phyloP scores from a whole-genome alignment of 2,797 vertebrate genomes.

The Sebastes vulpes region DNA sequence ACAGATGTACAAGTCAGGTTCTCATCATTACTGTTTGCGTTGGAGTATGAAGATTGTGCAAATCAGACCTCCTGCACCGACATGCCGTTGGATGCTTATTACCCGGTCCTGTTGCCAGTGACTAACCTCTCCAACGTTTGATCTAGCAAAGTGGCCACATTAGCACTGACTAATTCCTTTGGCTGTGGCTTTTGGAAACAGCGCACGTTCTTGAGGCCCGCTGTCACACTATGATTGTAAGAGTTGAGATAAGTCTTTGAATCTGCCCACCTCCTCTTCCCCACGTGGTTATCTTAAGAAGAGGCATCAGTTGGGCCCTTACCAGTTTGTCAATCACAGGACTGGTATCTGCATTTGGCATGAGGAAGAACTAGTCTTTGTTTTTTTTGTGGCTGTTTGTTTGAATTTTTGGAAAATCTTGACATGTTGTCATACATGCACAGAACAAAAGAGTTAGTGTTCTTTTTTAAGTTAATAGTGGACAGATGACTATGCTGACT shows the following conservation, averaged over 20 bases:
- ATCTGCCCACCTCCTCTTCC: not conserved
- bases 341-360: not conserved
- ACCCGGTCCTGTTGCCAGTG: constrained; percentile 67
- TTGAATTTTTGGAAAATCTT: not conserved
- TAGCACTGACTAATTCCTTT: constrained; percentile 85
- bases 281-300: constrained; percentile 14
- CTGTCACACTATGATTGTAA: constrained; percentile 71
- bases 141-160: constrained; percentile 84
- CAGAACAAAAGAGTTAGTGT: not conserved
- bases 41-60: constrained; percentile 79
- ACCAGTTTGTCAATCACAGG: constrained; percentile 23
- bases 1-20: constrained; percentile 84
- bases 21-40: constrained; percentile 81
- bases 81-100: constrained; percentile 77
- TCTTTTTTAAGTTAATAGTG: not conserved
- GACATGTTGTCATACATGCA: constrained; percentile 2
- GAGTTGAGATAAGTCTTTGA: constrained; percentile 48
- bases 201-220: constrained; percentile 62
- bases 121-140: constrained; percentile 79
- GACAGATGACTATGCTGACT: not conserved
- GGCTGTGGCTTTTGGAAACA: constrained; percentile 76
- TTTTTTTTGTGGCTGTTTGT: constrained; percentile 12
- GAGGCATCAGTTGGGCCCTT: constrained; percentile 26
- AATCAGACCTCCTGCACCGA: constrained; percentile 85
- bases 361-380: constrained; percentile 1